phyloP scores from a whole-genome alignment of 2,113 vertebrate genomes.

The Rhabdomys dilectus region DNA sequence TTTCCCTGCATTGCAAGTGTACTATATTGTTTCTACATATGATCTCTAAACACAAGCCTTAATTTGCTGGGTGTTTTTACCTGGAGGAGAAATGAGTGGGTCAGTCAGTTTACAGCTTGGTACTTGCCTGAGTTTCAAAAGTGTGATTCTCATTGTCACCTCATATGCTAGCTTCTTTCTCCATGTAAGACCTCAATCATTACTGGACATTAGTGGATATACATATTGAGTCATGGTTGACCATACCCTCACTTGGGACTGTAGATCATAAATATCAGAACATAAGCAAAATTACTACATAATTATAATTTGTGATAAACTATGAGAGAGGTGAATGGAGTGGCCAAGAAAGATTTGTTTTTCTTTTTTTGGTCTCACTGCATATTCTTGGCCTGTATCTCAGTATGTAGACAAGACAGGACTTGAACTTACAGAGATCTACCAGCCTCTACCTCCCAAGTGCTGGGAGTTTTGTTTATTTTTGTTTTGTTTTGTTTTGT shows the following conservation, averaged over 20 bases:
- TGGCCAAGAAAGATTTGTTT: not conserved
- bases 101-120: not conserved
- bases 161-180: not conserved
- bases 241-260: not conserved
- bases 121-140: slow-evolving; percentile 10
- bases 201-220: not conserved
- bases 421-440: not conserved
- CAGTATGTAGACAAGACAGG: not conserved
- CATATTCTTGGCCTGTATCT: not conserved
- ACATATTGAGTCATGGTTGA: not conserved
- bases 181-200: not conserved
- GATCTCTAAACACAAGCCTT: not conserved
- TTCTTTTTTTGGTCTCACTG: not conserved
- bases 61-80: not conserved
- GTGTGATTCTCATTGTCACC: not conserved
- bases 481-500: not conserved
- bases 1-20: not conserved
- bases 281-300: not conserved
- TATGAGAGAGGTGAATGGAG: not conserved
- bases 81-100: not conserved
- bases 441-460: not conserved
- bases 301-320: not conserved
- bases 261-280: not conserved
- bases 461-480: not conserved
- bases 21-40: not conserved